phyloP scores from a whole-genome alignment of 2,797 vertebrate species.

The Eulemur coronatus region DNA sequence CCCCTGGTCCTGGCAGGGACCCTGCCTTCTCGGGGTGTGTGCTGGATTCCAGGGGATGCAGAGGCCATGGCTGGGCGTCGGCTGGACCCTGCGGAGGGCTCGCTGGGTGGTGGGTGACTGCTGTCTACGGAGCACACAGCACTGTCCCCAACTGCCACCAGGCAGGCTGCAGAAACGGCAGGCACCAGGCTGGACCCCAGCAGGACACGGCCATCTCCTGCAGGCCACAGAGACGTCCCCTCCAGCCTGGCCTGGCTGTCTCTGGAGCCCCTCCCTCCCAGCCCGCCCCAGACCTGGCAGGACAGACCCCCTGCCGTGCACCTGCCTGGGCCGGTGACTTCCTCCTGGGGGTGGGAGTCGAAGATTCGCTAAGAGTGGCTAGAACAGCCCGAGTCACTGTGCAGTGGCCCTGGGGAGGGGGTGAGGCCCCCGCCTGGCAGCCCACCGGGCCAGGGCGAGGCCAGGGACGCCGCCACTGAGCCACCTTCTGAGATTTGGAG shows the following conservation, averaged over 20 bases:
- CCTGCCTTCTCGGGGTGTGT: neutral
- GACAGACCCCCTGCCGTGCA: neutral
- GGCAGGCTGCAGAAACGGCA: no score
- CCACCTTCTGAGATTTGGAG: neutral
- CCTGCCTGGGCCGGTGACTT: neutral
- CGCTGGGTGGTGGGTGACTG: neutral
- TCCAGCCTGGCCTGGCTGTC: neutral
- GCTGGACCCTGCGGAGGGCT: rapidly evolving
- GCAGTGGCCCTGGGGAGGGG: neutral
- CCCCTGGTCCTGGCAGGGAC: neutral
- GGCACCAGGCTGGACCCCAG: neutral
- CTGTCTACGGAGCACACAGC: rapidly evolving
- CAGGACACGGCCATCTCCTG: neutral
- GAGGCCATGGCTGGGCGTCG: neutral
- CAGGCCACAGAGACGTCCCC: neutral
- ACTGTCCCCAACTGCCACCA: neutral
- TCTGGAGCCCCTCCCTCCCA: neutral
- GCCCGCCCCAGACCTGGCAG: no score
- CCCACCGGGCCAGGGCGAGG: neutral
- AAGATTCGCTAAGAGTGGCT: neutral
- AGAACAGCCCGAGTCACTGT: neutral
- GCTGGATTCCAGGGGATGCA: neutral
- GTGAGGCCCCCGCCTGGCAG: neutral
- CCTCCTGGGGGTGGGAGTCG: neutral
- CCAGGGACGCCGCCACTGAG: neutral